phyloP scores from a whole-genome alignment of 2,797 vertebrate species.

The Trachops cirrhosus region DNA sequence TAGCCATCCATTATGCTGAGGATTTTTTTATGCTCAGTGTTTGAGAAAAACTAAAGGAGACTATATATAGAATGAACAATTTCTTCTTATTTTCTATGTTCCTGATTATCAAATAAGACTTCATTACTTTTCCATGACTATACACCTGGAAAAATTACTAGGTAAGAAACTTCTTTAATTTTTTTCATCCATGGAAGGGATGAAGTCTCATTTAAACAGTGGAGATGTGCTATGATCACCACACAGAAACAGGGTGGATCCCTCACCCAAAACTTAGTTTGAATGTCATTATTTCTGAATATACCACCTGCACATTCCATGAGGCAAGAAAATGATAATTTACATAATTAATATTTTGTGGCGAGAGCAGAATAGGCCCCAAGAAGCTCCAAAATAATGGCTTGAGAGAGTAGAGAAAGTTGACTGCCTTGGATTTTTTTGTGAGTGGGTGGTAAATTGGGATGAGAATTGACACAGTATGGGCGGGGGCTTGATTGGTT shows the following conservation, averaged over 20 bases:
- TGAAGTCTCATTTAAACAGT: neutral
- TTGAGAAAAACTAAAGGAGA: neutral
- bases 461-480: accelerated
- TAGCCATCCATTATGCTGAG: neutral
- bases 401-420: neutral
- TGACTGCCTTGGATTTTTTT: neutral
- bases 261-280: neutral
- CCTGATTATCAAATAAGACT: neutral
- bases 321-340: neutral
- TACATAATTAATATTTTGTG: neutral
- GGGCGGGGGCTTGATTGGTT: neutral
- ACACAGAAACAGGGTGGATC: neutral
- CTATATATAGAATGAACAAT: neutral
- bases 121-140: neutral
- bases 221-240: neutral
- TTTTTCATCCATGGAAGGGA: neutral
- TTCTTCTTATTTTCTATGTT: neutral
- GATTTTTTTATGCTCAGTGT: neutral
- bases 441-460: neutral
- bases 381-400: neutral
- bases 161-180: neutral
- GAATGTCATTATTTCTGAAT: neutral
- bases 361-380: neutral
- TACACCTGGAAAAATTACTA: neutral
- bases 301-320: neutral